Conservation (phyloP, 2,797 vertebrate species). For the Alcedo atthis region DNA sequence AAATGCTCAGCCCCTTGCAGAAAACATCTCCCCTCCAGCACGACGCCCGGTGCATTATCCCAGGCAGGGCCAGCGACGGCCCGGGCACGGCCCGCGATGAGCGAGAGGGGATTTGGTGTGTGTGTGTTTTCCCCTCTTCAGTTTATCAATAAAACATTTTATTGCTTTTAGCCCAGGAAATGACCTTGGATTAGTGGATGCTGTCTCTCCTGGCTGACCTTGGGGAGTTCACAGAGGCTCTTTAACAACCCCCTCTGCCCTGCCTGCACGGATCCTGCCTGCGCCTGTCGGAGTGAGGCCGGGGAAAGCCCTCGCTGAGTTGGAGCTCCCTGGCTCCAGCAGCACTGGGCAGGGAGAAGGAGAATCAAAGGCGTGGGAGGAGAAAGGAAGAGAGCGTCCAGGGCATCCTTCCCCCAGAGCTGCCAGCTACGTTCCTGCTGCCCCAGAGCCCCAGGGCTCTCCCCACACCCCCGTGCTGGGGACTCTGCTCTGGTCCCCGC, state of each 20-base stretch:
- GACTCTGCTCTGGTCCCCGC: not conserved
- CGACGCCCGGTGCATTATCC: not conserved
- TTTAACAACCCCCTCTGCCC: slow-evolving; percentile 68
- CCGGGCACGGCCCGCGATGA: not conserved
- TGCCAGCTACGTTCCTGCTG: not conserved
- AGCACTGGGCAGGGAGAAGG: slow-evolving; percentile 18
- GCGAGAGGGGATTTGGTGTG: slow-evolving; percentile 21
- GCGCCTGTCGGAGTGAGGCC: not conserved
- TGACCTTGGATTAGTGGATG: slow-evolving; percentile 85
- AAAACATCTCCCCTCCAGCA: not conserved
- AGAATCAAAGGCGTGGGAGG: slow-evolving; percentile 41
- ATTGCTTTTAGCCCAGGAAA: slow-evolving; percentile 89
- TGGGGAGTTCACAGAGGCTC: slow-evolving; percentile 83
- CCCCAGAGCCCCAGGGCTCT: not conserved
- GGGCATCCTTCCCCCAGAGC: not conserved
- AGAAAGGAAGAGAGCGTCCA: not conserved
- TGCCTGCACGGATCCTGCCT: slow-evolving; percentile 47
- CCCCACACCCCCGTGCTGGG: accelerated
- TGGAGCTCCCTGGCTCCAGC: slow-evolving; percentile 65
- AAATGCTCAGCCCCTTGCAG: not conserved
- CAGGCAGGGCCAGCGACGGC: slow-evolving; percentile 4
- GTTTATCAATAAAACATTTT: slow-evolving; percentile 93
- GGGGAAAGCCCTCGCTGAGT: not conserved
- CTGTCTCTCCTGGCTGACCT: slow-evolving; percentile 85
- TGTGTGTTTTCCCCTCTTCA: slow-evolving; percentile 45